Conservation (phyloP, 2,113 vertebrate species). For the Willisornis vidua region DNA sequence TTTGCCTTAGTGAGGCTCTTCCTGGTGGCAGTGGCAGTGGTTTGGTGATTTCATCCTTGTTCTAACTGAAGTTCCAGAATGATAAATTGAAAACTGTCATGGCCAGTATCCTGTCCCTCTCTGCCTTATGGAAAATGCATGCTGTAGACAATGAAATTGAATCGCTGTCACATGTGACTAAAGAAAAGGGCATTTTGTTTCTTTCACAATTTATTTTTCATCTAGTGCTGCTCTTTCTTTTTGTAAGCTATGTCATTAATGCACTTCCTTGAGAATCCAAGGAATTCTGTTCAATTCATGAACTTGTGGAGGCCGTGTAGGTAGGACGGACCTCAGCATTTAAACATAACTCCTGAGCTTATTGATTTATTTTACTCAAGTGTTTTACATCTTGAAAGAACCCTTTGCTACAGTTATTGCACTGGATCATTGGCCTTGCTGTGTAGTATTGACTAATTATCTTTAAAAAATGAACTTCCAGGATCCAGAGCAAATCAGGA, state of each 20-base stretch:
- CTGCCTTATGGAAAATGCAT: not conserved
- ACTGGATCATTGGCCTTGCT: not conserved
- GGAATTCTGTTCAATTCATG: not conserved
- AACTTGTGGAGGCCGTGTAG: not conserved
- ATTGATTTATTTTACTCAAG: not conserved
- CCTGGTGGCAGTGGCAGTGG: not conserved
- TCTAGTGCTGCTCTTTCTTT: not conserved
- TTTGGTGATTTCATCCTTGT: not conserved
- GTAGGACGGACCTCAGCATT: not conserved
- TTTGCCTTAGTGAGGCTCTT: not conserved
- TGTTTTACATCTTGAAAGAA: not conserved
- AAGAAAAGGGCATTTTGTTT: conserved; percentile 11
- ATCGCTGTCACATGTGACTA: not conserved
- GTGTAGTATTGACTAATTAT: not conserved
- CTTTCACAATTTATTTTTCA: not conserved
- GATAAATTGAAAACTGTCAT: not conserved
- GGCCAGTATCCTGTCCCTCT: not conserved
- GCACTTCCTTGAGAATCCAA: not conserved
- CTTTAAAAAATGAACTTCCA: not conserved
- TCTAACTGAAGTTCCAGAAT: not conserved
- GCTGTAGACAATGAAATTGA: conserved; percentile 13
- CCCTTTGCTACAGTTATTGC: not conserved
- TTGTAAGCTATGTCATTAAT: not conserved
- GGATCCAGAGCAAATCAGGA: not conserved
- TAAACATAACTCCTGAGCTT: not conserved